Conservation (phyloP, 1,140 invertebrate genomes). For the Drosophila pachea region DNA sequence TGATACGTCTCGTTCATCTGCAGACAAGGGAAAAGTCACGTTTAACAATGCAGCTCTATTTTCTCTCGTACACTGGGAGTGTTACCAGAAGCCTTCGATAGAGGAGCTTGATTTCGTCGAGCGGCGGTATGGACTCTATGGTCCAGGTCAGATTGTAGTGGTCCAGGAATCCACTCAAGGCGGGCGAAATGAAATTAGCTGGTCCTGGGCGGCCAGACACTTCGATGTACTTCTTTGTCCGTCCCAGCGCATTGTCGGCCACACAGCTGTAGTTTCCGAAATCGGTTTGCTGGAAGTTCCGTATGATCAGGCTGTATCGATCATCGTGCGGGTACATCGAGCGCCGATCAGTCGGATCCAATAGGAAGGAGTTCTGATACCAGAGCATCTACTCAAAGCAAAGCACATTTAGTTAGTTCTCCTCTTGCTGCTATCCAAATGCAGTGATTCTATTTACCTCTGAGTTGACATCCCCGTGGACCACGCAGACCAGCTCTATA, state of each 20-base stretch:
- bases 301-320: conserved; percentile 81
- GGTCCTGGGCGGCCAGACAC: conserved; percentile 80
- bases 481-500: conserved; percentile 80
- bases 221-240: conserved; percentile 80
- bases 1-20: conserved; percentile 81
- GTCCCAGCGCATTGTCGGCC: conserved; percentile 79
- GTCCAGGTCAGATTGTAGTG: conserved; percentile 82
- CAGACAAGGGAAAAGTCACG: conserved; percentile 10
- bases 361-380: conserved; percentile 81
- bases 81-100: conserved; percentile 80
- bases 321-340: conserved; percentile 81
- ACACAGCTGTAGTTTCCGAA: conserved; percentile 82
- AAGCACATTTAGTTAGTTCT: conserved; percentile 1
- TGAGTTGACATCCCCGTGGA: conserved; percentile 80
- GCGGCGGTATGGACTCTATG: conserved; percentile 81
- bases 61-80: neutral
- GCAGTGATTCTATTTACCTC: conserved; percentile 66
- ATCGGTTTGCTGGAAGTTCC: conserved; percentile 81
- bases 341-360: conserved; percentile 81
- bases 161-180: conserved; percentile 78
- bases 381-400: conserved; percentile 79
- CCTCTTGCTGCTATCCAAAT: neutral
- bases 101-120: conserved; percentile 81
- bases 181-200: conserved; percentile 79
- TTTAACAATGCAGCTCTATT: neutral